Evolutionary conservation across 2,113 vertebrate species (phyloP).

Genomic region (Oxyruncus cristatus): DNA sequence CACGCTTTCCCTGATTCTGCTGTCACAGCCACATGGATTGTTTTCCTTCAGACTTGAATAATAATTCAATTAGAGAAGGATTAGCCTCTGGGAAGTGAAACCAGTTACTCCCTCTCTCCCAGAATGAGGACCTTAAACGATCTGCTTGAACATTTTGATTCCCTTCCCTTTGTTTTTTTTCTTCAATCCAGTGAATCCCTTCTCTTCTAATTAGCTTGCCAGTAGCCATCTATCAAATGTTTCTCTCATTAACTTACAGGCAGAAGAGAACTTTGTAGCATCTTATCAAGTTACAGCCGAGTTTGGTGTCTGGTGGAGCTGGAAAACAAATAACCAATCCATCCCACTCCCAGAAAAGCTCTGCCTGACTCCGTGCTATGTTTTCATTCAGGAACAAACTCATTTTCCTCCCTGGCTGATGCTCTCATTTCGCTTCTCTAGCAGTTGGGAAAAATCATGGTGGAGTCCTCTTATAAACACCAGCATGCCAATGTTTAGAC

Average conservation of each 20-base stretch:
- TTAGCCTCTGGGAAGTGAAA: slow-evolving; percentile 36
- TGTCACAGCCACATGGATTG: not conserved
- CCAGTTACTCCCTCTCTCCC: not conserved
- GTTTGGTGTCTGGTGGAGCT: not conserved
- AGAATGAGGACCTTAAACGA: not conserved
- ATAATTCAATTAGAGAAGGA: slow-evolving; percentile 32
- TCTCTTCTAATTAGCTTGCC: slow-evolving; percentile 49
- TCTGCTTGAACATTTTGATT: slow-evolving; percentile 22
- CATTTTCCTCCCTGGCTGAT: not conserved
- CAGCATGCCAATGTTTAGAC: slow-evolving; percentile 16
- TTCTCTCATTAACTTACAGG: slow-evolving; percentile 7
- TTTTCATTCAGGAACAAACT: not conserved
- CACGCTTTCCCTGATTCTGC: not conserved
- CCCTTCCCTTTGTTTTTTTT: slow-evolving; percentile 30
- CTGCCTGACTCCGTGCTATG: not conserved
- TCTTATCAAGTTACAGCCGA: not conserved
- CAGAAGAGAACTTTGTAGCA: not conserved
- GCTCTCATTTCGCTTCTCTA: not conserved
- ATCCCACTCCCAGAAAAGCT: not conserved
- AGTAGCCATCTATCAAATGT: slow-evolving; percentile 1
- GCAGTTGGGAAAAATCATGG: not conserved
- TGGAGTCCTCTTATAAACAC: not conserved
- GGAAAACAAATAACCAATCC: not conserved
- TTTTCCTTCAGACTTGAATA: slow-evolving; percentile 7
- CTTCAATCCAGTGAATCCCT: not conserved